Evolutionary conservation across 2,888 invertebrate genomes (phyloP), one percentile per base, ranked within the genome.

Genomic region (Venustoraphidia nigricollis): DNA sequence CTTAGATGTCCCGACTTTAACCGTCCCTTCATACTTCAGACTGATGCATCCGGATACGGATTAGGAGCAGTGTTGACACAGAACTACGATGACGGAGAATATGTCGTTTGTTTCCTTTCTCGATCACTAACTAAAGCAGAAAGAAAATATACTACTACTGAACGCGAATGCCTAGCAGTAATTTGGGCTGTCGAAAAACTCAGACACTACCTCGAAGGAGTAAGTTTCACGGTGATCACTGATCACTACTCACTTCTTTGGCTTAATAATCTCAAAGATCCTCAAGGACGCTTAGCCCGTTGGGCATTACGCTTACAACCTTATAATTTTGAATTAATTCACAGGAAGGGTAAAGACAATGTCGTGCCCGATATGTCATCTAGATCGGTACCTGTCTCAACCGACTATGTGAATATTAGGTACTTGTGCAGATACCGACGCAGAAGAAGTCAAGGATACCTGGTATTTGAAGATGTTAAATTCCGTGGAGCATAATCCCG

Each of bases 1-100:
- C 40, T 57, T 13, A 45, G 46, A 9, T 54, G 54, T 44, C 56
- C 56, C 1, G 53, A 57, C 47, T 57, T 57, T 43, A 14, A 14
- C 9, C 35, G 38, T 10, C 51, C 50, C 5, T 56, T 56, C 41
- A 39, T 47, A 1, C 34, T 56, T 0, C 56, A 56, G 36, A 49
- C 52, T 4, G 53, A 54, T 45, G 50, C 55, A 2, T 52, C 50
- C n/a, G 45, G 42, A 13, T 51, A 41, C 44, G 54, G 55, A 13
- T 34, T 55, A 1, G 50, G 57, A 8, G 53, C 52, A 36, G 53
- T 54, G 5, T 41, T 55, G 37, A 49, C 53, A 6, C 55, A 57
- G 43, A n/a, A 39, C 5, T 46, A 37, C 10, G 52, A 51, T 17
- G 49, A 50, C 36, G 53, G 50, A 3, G 56, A 57, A 48, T 46